phyloP scores from a whole-genome alignment of 2,888 invertebrate species.

The Eupithecia inturbata region DNA sequence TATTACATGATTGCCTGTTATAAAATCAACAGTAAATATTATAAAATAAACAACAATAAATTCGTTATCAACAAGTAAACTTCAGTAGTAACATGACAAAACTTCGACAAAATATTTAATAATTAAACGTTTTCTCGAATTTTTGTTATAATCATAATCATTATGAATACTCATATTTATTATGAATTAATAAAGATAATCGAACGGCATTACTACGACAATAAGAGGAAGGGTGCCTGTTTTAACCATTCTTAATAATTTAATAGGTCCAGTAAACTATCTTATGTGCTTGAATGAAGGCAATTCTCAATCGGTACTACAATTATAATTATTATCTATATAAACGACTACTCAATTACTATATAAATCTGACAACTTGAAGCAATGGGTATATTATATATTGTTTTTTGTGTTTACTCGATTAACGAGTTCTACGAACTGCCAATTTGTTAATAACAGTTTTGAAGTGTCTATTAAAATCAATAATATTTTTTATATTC shows the following conservation, averaged over 20 bases:
- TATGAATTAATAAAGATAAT: background rate
- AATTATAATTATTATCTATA: background rate
- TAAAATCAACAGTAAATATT: background rate
- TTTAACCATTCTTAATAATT: background rate
- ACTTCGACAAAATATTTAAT: background rate
- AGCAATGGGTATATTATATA: background rate
- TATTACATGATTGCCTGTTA: background rate
- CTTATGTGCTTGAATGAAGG: conserved; percentile 16
- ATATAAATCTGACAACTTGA: background rate
- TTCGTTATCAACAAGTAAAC: background rate
- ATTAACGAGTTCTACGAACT: too few species aligned
- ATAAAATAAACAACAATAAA: background rate
- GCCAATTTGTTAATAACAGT: too few species aligned
- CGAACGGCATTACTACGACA: background rate
- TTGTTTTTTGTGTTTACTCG: too few species aligned
- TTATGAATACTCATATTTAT: too few species aligned
- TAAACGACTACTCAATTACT: conserved; percentile 2
- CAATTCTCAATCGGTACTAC: conserved; percentile 15
- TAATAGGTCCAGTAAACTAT: background rate
- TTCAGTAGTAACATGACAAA: background rate
- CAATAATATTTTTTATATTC: too few species aligned
- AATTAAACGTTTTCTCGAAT: too few species aligned
- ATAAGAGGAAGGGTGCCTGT: background rate
- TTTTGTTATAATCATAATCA: too few species aligned
- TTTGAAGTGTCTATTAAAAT: too few species aligned